Evolutionary conservation across 2,888 invertebrate genomes (phyloP), one percentile per base, ranked within the genome.

Genomic region (Agapostemon virescens): DNA sequence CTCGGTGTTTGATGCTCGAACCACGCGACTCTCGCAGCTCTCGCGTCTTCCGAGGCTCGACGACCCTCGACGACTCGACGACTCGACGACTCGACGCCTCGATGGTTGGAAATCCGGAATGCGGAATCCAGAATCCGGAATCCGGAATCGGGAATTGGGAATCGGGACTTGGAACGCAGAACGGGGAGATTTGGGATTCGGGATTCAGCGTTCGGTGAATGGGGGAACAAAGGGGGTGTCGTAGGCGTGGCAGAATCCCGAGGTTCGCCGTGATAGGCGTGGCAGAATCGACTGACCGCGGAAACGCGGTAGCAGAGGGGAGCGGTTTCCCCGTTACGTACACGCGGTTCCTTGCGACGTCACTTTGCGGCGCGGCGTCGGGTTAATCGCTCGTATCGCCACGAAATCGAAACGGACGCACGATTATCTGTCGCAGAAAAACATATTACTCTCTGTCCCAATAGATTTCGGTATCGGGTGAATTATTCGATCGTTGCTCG

Each of bases 351-450:
- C 74, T 77, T 82, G 83, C 86, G 83, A 86, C 84, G 86, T 89
- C 90, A 90, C 89, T 91, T 89, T 87, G 88, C 87, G 87, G 86
- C 87, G 86, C 87, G 88, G 88, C 89, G 88, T 86, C 87, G 88
- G 83, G 78, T 75, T 82, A 86, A 84, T 83, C 82, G 85, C 84
- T 87, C 77, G 83, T 82, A 72, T 75, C 64, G 80, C 66, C 81
- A 72, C 69, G 69, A 79, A 80, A 80, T 80, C 80, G 66, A 49
- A 74, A 69, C 23, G 69, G 40, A 66, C 38, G 45, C 36, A 66
- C 33, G 55, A 49, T 74, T 42, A 30, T 58, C 23, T 33, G 52
- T 49, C 49, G n/a, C n/a, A 13, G 40, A 17, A 66, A 66, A 33
- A 42, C n/a, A 38, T 30, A 15, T 20, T 11, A 66, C 38, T 58